Base-by-base conservation (phyloP, 1,140 invertebrate species). In the Sminthurides bifidus region DNA sequence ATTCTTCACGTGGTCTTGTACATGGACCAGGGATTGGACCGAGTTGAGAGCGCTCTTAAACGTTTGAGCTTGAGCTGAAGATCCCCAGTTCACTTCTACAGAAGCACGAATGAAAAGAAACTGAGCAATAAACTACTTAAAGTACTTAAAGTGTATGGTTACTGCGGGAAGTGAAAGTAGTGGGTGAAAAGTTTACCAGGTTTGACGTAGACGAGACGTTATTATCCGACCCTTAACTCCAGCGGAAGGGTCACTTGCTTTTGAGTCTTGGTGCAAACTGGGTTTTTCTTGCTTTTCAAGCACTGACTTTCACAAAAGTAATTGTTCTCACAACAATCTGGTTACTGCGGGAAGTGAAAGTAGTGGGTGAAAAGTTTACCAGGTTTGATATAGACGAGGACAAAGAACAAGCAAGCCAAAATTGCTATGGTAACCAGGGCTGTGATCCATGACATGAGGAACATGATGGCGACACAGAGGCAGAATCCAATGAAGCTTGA, bases 401-500 rank as follows among this genome's bases (percentile, higher is more conserved):
- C 76, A 24, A 75, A 55, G 65, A 76, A 80, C 10, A 80, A 70
- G 23, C 66, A 68, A 6, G 66, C 64, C 29, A 77, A 72, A 51
- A 75, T 68, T 43, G 72, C 68, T 60, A 80, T 74, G 1, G 78
- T 80, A 31, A 77, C 64, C 3, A 81, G 64, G 3, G 78, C 92
- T 37, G 87, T 89, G 60, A 78, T 75, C 55, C 55, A 57, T 19
- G 88, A 85, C 64, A 96, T 92, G 14, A 96, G 76, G 70, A 97
- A 90, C 86, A 98, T 97, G 49, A 95, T 91, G 2, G 77, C 80
- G n/a, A 77, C 61, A 60, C 77, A 79, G 0, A 77, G 59, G 24
- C 77, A 45, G 3, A 75, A 70, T 24, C 76, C 76, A 35, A 74
- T 6, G 10, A 79, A 65, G 65, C 74, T 76, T 0, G 75, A 57